These are phyloP conservation scores for Anagyrus pseudococci DNA, from an alignment of 2,888 invertebrate species.

Conservation along the genomic window DNA sequence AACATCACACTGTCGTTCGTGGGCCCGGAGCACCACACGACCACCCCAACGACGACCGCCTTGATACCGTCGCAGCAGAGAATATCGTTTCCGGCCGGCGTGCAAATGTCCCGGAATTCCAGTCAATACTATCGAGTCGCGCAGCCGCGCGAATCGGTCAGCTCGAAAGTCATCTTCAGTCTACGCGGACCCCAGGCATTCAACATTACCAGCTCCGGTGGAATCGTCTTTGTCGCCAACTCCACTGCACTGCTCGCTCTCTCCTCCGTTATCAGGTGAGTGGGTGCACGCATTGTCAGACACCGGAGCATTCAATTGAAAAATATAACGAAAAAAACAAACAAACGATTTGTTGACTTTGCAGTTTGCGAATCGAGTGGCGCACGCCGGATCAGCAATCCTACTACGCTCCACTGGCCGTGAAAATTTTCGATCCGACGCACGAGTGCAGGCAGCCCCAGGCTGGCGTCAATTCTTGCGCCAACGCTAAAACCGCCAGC, in stretches of 20 bases:
- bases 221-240: slow-evolving; percentile 68
- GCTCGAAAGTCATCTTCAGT: slow-evolving; percentile 43
- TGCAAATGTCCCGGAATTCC: slow-evolving; percentile 46
- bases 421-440: slow-evolving; percentile 52
- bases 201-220: slow-evolving; percentile 65
- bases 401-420: slow-evolving; percentile 43
- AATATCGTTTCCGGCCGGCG: slow-evolving; percentile 47
- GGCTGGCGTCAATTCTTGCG: slow-evolving; percentile 60
- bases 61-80: slow-evolving; percentile 42
- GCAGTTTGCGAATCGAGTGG: slow-evolving; percentile 63
- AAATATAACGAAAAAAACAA: background rate
- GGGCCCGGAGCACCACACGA: slow-evolving; percentile 52
- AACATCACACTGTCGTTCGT: slow-evolving; percentile 52
- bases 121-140: slow-evolving; percentile 49
- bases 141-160: slow-evolving; percentile 46
- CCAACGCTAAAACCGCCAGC: slow-evolving; percentile 63
- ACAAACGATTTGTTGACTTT: slow-evolving; percentile 27
- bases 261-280: slow-evolving; percentile 59
- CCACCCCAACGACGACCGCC: slow-evolving; percentile 47
- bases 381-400: slow-evolving; percentile 44
- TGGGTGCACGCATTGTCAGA: background rate
- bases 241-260: slow-evolving; percentile 60
- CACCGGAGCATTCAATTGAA: background rate
- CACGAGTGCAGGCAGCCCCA: slow-evolving; percentile 44
- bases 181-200: slow-evolving; percentile 60